A percentile compares a stretch with the other conserved stretches of the same genome.
phyloP scores from a whole-genome alignment of 1,140 invertebrate genomes.

The Euura lappo region DNA sequence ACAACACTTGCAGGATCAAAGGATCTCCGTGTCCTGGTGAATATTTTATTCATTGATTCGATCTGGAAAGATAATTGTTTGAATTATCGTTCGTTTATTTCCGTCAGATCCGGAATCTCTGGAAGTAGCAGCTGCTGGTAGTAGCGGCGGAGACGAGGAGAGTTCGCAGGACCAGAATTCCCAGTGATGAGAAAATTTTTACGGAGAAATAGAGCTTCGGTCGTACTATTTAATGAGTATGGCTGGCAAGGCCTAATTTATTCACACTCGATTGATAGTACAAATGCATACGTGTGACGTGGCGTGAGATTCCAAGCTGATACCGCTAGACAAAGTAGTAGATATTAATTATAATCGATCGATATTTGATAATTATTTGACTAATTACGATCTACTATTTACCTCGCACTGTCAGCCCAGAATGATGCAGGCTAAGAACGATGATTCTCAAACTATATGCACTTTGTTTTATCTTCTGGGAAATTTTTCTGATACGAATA shows the following conservation, averaged over 20 bases:
- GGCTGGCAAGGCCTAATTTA: neutral
- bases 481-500: too few relatives aligned
- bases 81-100: neutral
- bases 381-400: too few relatives aligned
- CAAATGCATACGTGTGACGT: neutral
- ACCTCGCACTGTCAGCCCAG: too few relatives aligned
- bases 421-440: too few relatives aligned
- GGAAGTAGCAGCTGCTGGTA: constrained; percentile 40
- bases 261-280: neutral
- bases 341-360: neutral
- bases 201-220: neutral
- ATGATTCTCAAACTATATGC: too few relatives aligned
- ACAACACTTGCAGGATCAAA: constrained; percentile 82
- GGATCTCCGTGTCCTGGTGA: constrained; percentile 60
- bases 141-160: constrained; percentile 37
- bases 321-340: neutral
- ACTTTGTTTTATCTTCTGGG: too few relatives aligned
- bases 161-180: constrained; percentile 33
- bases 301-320: neutral
- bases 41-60: neutral
- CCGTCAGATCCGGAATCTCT: constrained; percentile 40
- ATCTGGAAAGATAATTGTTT: neutral
- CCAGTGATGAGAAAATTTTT: constrained; percentile 20
- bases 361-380: neutral
- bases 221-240: neutral